Percentiles rank a stretch among this genome's conserved stretches.
Conservation (phyloP, 2,888 invertebrate genomes). For the Cosmia pyralina region DNA sequence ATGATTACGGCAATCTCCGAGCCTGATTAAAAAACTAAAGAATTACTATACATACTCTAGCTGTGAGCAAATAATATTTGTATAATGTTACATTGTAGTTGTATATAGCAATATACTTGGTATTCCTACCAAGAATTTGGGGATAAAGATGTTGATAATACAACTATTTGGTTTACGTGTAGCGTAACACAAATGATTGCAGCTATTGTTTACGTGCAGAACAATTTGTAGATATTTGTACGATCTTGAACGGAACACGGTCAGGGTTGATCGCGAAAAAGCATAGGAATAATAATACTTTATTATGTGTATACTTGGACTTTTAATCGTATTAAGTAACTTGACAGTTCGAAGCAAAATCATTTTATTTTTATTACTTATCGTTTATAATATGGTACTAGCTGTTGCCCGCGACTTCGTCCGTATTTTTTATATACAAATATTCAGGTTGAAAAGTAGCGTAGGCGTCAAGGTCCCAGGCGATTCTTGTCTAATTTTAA, state of each 20-base stretch:
- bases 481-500: no score
- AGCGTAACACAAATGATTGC: constrained; percentile 35
- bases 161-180: constrained; percentile 38
- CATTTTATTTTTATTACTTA: no score
- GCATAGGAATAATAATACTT: not conserved
- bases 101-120: constrained; percentile 1
- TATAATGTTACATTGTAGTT: constrained; percentile 1
- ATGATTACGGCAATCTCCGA: constrained; percentile 4
- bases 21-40: constrained; percentile 8
- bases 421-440: no score
- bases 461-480: no score
- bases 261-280: constrained; percentile 22
- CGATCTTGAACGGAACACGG: constrained; percentile 35
- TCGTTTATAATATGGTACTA: no score
- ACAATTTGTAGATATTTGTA: constrained; percentile 43
- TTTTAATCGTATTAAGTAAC: no score
- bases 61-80: not conserved
- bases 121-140: constrained; percentile 19
- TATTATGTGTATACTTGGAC: not conserved
- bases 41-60: not conserved
- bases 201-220: constrained; percentile 50
- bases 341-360: no score
- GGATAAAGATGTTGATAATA: constrained; percentile 28
- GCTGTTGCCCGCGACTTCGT: no score
- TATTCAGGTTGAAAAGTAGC: no score